Base-by-base conservation (phyloP, 1,140 invertebrate genomes). In the Dufourea novaeangliae region DNA sequence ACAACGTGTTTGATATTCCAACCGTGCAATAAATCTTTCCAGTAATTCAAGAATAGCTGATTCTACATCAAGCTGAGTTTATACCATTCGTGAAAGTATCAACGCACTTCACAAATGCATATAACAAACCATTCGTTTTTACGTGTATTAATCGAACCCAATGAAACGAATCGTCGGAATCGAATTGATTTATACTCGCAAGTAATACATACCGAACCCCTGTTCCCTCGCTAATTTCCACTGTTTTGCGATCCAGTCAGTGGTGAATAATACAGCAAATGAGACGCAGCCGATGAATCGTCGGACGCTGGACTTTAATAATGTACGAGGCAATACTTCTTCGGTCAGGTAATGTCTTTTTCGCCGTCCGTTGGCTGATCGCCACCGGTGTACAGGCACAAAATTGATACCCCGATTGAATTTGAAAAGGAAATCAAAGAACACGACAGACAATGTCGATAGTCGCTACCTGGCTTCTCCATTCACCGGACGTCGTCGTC, bases 321-420 rank as follows among this genome's bases (percentile, higher is more conserved):
- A 41, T 5, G 52, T 29, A n/a, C 39, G 6, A 27, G 37, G n/a
- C 37, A 67, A 67, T 74, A 74, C 57, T 74, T 74, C 72, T 74
- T n/a, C 50, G 22, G 10, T 17, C 29, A n/a, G 14, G 57, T 59
- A 69, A 69, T 54, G 29, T 59, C 39, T 61, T 46, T 76, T 50
- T 69, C 73, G 20, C 11, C 34, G 29, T 0, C 12, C 22, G 6
- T 25, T n/a, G n/a, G n/a, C n/a, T 22, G 12, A 14, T 32, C 34
- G 34, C 17, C 17, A 0, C n/a, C 20, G 25, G 37, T n/a, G 11
- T 11, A 50, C 39, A 44, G 57, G 12, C 57, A 52, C 7, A 73
- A 73, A 83, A 83, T 84, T 79, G 83, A 67, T 80, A 59, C 57
- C 32, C 68, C 67, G 78, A 84, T 83, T 77, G 79, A 75, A 76